Evolutionary conservation across 2,888 invertebrate genomes (phyloP).

Genomic region (Dorcus hopei): DNA sequence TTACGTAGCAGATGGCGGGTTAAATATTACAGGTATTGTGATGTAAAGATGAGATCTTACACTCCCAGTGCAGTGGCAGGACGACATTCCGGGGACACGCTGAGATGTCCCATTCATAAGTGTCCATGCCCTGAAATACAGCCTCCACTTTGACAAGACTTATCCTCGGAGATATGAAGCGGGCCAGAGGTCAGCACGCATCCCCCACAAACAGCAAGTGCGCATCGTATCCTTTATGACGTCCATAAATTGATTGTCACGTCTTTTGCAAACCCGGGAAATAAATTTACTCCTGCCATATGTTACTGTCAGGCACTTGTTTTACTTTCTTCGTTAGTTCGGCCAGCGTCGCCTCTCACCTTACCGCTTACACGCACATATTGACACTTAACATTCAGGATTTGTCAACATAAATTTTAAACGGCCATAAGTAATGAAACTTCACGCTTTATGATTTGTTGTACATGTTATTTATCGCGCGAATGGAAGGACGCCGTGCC

Average conservation of each 20-base stretch:
- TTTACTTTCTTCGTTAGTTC: neutral
- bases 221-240: constrained; percentile 19
- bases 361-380: too few species aligned
- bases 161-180: constrained; percentile 23
- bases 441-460: too few species aligned
- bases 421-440: too few species aligned
- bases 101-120: constrained; percentile 47
- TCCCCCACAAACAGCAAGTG: constrained; percentile 24
- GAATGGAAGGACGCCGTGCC: too few species aligned
- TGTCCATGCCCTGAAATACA: constrained; percentile 34
- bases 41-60: constrained; percentile 44
- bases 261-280: constrained; percentile 5
- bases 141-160: constrained; percentile 17
- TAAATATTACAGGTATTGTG: constrained; percentile 47
- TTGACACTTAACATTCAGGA: too few species aligned
- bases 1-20: constrained; percentile 36
- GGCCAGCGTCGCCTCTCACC: too few species aligned
- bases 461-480: too few species aligned
- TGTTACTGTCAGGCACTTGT: constrained; percentile 10
- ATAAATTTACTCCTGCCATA: constrained; percentile 12
- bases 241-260: constrained; percentile 22
- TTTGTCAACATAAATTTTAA: too few species aligned
- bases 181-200: constrained; percentile 27
- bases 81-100: constrained; percentile 40
- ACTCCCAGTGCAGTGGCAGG: constrained; percentile 35